Conservation (phyloP, 2,113 vertebrate species). For the Noturus placidus region DNA sequence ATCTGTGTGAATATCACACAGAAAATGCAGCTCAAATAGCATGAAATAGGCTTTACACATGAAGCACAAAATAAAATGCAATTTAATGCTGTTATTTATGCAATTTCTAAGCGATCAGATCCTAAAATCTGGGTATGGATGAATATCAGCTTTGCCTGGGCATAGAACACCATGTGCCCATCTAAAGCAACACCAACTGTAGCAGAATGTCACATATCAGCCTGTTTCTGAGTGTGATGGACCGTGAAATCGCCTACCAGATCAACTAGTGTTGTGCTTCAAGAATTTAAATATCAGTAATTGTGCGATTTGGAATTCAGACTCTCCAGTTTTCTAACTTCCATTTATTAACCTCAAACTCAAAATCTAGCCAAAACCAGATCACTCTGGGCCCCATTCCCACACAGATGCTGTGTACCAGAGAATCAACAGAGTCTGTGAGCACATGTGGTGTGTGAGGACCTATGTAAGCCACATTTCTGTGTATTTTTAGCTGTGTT, state of each 20-base stretch:
- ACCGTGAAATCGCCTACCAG: neutral
- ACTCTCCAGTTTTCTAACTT: neutral
- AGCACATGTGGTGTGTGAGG: neutral
- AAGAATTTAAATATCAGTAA: neutral
- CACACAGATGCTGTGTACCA: neutral
- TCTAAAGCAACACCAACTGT: neutral
- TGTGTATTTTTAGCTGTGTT: neutral
- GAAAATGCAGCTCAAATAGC: neutral
- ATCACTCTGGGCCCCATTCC: neutral
- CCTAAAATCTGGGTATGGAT: neutral
- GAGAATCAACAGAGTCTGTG: neutral
- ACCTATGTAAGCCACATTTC: neutral
- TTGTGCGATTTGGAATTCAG: neutral
- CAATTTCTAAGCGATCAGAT: neutral
- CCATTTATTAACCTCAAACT: neutral
- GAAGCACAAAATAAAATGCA: neutral
- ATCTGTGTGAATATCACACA: neutral
- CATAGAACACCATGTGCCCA: neutral
- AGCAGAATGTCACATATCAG: neutral
- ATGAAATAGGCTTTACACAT: neutral
- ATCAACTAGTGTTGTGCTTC: neutral
- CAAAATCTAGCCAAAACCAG: neutral
- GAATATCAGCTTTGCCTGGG: neutral
- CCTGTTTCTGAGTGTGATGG: neutral
- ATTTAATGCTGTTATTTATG: neutral